A percentile compares a stretch with the other conserved stretches of the same genome.
These are phyloP conservation scores for Pseudonaja textilis DNA, from an alignment of 2,113 vertebrate species.

Conservation along the genomic window DNA sequence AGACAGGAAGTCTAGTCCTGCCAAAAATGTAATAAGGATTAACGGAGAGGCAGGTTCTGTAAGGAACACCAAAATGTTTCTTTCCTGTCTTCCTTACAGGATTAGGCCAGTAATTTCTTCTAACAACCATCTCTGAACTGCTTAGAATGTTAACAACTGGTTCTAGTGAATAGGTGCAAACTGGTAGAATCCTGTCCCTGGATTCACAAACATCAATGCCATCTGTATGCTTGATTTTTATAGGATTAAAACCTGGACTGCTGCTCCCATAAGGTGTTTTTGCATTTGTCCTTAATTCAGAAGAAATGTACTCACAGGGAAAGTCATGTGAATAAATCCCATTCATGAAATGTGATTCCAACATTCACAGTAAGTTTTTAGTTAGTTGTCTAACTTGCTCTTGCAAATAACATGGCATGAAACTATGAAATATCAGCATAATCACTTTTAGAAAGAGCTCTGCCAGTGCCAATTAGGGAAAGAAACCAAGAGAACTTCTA, in stretches of 20 bases:
- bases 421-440: slow-evolving; percentile 17
- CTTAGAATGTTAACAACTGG: too few relatives aligned
- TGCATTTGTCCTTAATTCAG: not conserved
- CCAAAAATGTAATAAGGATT: too few relatives aligned
- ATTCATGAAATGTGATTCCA: not conserved
- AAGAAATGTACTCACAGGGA: not conserved
- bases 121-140: too few relatives aligned
- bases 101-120: too few relatives aligned
- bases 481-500: slow-evolving; percentile 27
- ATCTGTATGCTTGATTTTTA: not conserved
- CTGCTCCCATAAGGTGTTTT: not conserved
- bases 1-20: too few relatives aligned
- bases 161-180: too few relatives aligned
- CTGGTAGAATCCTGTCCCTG: too few relatives aligned
- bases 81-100: too few relatives aligned
- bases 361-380: not conserved
- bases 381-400: not conserved
- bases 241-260: not conserved
- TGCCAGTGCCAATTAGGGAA: not conserved
- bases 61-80: too few relatives aligned
- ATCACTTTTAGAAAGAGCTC: not conserved
- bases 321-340: not conserved
- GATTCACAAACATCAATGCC: not conserved
- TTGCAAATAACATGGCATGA: not conserved
- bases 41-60: too few relatives aligned